Evolutionary conservation across 2,888 invertebrate genomes (phyloP), one percentile per base, ranked within the genome.

Genomic region (Hemaris fuciformis): DNA sequence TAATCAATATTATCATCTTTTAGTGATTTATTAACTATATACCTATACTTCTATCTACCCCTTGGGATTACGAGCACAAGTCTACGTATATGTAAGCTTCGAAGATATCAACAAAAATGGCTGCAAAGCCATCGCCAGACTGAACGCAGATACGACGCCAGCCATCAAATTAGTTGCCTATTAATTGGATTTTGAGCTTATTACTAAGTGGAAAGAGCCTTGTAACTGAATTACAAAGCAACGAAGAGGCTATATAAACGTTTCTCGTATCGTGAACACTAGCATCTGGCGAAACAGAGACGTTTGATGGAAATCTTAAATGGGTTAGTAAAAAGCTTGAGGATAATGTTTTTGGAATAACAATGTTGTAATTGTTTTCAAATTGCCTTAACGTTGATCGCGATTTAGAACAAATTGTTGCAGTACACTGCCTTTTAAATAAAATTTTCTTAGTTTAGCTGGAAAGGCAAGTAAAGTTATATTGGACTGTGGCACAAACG

Each of bases 251-350:
- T 25, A 27, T 48, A 48, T 18, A 27, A 18, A 38, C 13, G 53
- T 53, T 27, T 31, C 23, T 25, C 13, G 45, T 22, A 22, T 20
- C 10, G 13, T 45, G 5, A n/a, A 3, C 7, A 31, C 27, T 18
- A 53, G 18, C 31, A 53, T 53, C 53, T 53, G 31, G 53, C 31
- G 10, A 43, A 53, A 27, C 27, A 18, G 13, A 46, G 31, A 18
- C 53, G 31, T 53, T 53, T 53, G 31, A 41, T 53, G 23, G 13
- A 25, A 48, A 41, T 53, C 53, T 53, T 48, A 60, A 60, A 38
- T 60, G 23, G 41, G 38, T 48, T 41, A 27, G 25, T 25, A 5
- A 15, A 41, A 48, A 60, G 41, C 23, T 18, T 41, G 20, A 5
- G 25, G 6, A 23, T 53, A 53, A 18, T 27, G 27, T 48, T 31